These are phyloP conservation scores for Drosophila littoralis DNA, from an alignment of 1,140 invertebrate genomes.

Conservation along the genomic window DNA sequence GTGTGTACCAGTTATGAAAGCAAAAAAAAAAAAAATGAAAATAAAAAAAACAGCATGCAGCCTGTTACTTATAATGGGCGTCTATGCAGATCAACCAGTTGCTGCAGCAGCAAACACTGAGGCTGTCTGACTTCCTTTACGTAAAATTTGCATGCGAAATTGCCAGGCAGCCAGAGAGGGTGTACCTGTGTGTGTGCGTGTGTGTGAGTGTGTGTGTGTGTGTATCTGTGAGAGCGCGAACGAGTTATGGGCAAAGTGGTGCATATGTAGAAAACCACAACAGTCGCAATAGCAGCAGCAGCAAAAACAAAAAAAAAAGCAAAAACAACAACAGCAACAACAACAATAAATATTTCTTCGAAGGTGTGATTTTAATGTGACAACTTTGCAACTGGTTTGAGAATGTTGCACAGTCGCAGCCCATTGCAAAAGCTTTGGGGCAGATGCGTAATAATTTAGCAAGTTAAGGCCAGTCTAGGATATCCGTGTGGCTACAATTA, in stretches of 20 bases:
- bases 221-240: slow-evolving; percentile 54
- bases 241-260: slow-evolving; percentile 71
- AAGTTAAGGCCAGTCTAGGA: slow-evolving; percentile 41
- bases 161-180: slow-evolving; percentile 61
- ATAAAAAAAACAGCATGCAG: slow-evolving; percentile 23
- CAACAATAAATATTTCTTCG: slow-evolving; percentile 77
- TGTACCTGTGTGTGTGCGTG: slow-evolving; percentile 46
- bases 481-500: slow-evolving; percentile 49
- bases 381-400: slow-evolving; percentile 79
- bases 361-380: slow-evolving; percentile 82
- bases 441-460: slow-evolving; percentile 47
- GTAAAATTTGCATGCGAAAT: slow-evolving; percentile 75
- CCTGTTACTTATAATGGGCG: slow-evolving; percentile 49
- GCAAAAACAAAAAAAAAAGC: neutral
- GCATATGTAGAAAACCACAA: slow-evolving; percentile 51
- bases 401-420: neutral
- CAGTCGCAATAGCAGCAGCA: slow-evolving; percentile 29
- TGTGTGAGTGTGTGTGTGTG: slow-evolving; percentile 33
- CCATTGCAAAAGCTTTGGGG: slow-evolving; percentile 1
- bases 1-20: slow-evolving; percentile 45
- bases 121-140: slow-evolving; percentile 55
- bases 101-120: slow-evolving; percentile 18
- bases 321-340: slow-evolving; percentile 38
- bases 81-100: slow-evolving; percentile 65
- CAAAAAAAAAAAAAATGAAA: slow-evolving; percentile 12